Conservation (phyloP, 2,113 vertebrate species). For the Oreochromis aureus region DNA sequence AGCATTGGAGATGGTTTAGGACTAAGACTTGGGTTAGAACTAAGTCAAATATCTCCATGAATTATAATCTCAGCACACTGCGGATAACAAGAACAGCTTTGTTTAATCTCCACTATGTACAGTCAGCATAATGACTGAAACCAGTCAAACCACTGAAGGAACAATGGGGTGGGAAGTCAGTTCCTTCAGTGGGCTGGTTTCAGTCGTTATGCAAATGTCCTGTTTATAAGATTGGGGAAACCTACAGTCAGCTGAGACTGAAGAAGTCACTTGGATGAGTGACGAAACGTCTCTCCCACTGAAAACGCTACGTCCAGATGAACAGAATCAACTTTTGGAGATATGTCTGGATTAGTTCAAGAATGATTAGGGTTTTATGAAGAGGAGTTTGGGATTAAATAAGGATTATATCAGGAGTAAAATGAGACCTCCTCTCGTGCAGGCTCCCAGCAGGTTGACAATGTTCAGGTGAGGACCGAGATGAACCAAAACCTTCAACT, state of each 20-base stretch:
- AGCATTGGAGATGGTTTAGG: background rate
- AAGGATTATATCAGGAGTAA: background rate
- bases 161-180: background rate
- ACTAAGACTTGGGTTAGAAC: background rate
- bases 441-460: slow-evolving; percentile 72
- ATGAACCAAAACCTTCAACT: slow-evolving; percentile 71
- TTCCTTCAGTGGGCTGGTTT: background rate
- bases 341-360: background rate
- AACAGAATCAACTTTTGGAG: background rate
- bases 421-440: slow-evolving; percentile 52
- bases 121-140: background rate
- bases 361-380: background rate
- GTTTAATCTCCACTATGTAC: background rate
- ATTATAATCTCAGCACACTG: background rate
- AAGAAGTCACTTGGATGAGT: background rate
- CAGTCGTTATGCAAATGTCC: background rate
- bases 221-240: too few relatives aligned
- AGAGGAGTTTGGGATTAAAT: background rate
- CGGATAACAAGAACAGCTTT: background rate
- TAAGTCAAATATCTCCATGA: background rate
- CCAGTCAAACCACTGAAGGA: background rate
- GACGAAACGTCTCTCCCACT: background rate
- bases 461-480: slow-evolving; percentile 70
- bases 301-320: background rate
- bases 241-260: background rate